Conservation (phyloP, 2,113 vertebrate genomes). For the Coturnix japonica region DNA sequence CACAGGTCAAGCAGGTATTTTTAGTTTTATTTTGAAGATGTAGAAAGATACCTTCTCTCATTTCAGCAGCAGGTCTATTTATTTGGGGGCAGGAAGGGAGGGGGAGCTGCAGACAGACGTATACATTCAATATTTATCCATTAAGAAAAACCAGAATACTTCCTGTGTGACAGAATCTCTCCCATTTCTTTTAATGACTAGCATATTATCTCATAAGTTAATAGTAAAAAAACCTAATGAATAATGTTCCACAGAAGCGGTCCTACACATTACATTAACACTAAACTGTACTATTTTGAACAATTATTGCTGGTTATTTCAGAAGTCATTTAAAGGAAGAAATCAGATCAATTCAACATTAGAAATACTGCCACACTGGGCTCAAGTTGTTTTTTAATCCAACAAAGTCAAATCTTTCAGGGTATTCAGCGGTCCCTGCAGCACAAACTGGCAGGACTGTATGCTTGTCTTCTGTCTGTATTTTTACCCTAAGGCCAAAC, state of each 20-base stretch:
- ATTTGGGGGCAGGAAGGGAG: background rate
- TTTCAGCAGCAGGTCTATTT: slow-evolving; percentile 41
- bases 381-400: background rate
- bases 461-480: background rate
- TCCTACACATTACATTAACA: background rate
- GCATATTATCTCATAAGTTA: background rate
- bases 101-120: slow-evolving; percentile 8
- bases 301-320: background rate
- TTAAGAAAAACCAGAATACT: background rate
- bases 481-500: background rate
- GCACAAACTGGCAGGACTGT: background rate
- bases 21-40: slow-evolving; percentile 12
- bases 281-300: background rate
- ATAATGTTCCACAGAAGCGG: background rate
- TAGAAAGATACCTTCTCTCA: slow-evolving; percentile 9
- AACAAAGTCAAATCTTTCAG: background rate
- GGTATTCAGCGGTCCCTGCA: background rate
- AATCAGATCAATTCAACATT: background rate
- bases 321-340: background rate
- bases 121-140: background rate
- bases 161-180: background rate
- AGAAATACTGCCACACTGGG: background rate
- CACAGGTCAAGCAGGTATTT: slow-evolving; percentile 73
- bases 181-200: background rate
- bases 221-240: background rate